A percentile compares a stretch with the other conserved stretches of the same genome.
Evolutionary conservation across 30 jellyfish, hydroid and myxozoan genomes (phyloP).

Genomic region (Aurelia coerulea): DNA sequence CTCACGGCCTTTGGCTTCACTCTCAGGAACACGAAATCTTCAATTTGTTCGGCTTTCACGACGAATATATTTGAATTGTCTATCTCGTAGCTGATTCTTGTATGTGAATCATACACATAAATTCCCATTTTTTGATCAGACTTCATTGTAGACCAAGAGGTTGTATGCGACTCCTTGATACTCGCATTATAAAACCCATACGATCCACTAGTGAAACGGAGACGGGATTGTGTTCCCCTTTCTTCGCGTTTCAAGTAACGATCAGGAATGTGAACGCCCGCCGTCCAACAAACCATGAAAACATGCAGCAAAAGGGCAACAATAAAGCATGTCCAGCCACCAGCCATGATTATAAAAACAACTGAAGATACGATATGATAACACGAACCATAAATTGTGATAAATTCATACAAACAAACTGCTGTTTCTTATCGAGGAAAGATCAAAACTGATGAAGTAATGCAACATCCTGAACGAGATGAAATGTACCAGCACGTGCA

Average conservation of each 20-base stretch:
- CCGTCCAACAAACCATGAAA: background rate
- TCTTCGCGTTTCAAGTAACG: slow-evolving; percentile 75
- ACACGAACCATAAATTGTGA: background rate
- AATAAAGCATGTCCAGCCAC: background rate
- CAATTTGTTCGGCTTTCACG: slow-evolving; percentile 51
- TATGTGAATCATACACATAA: slow-evolving; percentile 64
- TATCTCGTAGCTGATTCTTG: slow-evolving; percentile 34
- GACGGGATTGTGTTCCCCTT: slow-evolving; percentile 67
- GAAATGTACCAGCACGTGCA: no score
- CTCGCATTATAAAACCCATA: slow-evolving; percentile 76
- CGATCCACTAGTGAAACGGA: slow-evolving; percentile 79
- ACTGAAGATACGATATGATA: background rate
- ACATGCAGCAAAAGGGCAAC: slow-evolving; percentile 79
- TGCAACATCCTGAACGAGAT: no score
- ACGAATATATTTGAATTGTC: slow-evolving; percentile 44
- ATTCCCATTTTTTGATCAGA: slow-evolving; percentile 81
- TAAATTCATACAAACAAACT: no score
- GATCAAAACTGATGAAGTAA: no score
- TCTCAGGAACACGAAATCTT: slow-evolving; percentile 67
- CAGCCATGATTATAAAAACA: slow-evolving; percentile 7
- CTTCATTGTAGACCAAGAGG: slow-evolving; percentile 9
- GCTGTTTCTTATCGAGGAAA: no score
- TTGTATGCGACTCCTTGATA: slow-evolving; percentile 13
- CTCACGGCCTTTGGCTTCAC: slow-evolving; percentile 26
- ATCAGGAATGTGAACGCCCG: background rate